Percentiles rank a stretch among this genome's conserved stretches.
phyloP scores from a whole-genome alignment of 2,113 vertebrate species.

The Mustelus asterias region DNA sequence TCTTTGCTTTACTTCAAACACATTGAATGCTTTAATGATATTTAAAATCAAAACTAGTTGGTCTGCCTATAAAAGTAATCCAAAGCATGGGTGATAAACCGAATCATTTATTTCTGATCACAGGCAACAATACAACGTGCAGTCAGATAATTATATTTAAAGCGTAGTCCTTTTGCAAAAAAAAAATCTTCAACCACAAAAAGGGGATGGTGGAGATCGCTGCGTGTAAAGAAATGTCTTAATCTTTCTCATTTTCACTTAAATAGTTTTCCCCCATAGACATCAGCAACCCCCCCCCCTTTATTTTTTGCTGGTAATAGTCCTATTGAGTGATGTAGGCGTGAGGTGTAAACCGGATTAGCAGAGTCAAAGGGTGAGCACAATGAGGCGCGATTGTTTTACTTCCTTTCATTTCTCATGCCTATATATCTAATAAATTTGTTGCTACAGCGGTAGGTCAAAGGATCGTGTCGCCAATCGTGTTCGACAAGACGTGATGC shows the following conservation, averaged over 20 bases:
- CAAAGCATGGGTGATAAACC: background rate
- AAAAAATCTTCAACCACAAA: background rate
- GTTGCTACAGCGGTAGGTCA: constrained; percentile 66
- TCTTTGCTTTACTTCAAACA: background rate
- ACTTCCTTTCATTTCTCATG: constrained; percentile 71
- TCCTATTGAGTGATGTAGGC: constrained; percentile 68
- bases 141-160: constrained; percentile 21
- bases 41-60: background rate
- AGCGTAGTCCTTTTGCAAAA: background rate
- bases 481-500: constrained; percentile 42
- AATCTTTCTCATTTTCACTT: constrained; percentile 32
- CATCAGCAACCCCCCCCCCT: background rate
- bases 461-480: constrained; percentile 54
- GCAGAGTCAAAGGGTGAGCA: constrained; percentile 70
- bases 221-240: constrained; percentile 4
- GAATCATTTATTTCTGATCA: constrained; percentile 16
- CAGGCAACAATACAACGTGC: background rate
- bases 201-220: background rate
- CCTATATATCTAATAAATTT: constrained; percentile 73
- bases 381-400: constrained; percentile 72
- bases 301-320: constrained; percentile 49
- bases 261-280: constrained; percentile 13
- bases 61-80: background rate
- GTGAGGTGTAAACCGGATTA: constrained; percentile 77
- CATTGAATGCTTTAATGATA: background rate